Percentiles rank a stretch among this genome's conserved stretches.
These are phyloP conservation scores for Neotoxoptera formosana DNA, from an alignment of 1,140 invertebrate genomes.

Conservation along the genomic window DNA sequence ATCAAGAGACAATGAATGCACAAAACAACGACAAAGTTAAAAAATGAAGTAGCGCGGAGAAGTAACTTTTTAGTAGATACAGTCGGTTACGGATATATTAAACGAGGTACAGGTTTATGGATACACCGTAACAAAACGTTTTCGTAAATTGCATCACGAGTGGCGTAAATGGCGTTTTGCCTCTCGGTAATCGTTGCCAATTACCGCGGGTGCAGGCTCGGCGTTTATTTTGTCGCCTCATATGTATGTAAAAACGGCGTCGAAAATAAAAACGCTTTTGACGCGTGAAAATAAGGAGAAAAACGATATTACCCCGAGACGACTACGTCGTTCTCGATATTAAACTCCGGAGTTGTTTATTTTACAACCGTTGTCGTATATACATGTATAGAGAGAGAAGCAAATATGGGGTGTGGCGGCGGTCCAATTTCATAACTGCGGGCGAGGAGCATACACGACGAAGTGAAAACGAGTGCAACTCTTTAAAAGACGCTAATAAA, in stretches of 20 bases:
- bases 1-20: neutral
- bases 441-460: neutral
- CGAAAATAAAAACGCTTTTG: slow-evolving; percentile 13
- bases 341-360: slow-evolving; percentile 47
- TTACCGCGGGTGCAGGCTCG: neutral
- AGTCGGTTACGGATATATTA: neutral
- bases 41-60: neutral
- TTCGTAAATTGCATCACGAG: neutral
- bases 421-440: slow-evolving; percentile 51
- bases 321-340: slow-evolving; percentile 32
- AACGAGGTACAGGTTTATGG: neutral
- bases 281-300: slow-evolving; percentile 2
- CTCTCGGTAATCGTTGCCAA: slow-evolving; percentile 25
- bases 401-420: slow-evolving; percentile 1
- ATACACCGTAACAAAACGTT: neutral
- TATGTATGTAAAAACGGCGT: neutral
- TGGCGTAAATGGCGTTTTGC: neutral
- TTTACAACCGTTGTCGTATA: slow-evolving; percentile 36
- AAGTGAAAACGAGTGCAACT: slow-evolving; percentile 17
- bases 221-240: neutral
- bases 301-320: slow-evolving; percentile 34
- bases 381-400: neutral
- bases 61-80: neutral
- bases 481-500: slow-evolving; percentile 55
- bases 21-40: too few relatives aligned